Conservation (phyloP, 2,113 vertebrate genomes). For the Cottus gobio region DNA sequence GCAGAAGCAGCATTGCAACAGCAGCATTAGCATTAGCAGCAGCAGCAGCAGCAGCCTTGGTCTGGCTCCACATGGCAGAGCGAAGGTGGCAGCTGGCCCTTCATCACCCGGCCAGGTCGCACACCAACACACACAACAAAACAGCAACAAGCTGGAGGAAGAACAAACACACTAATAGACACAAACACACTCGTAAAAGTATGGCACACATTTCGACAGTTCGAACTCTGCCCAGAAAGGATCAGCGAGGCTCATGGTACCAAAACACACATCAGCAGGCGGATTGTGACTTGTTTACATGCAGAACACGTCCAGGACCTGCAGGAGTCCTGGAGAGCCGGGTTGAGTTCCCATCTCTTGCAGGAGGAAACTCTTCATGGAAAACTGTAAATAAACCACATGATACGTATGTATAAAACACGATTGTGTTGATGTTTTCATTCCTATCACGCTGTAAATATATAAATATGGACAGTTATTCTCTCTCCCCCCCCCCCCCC, state of each 20-base stretch:
- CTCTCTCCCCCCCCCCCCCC: no score
- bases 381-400: no score
- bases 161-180: background rate
- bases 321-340: no score
- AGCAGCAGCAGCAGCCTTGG: conserved; percentile 38
- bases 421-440: no score
- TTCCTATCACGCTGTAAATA: no score
- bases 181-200: background rate
- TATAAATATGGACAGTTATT: no score
- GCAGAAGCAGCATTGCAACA: conserved; percentile 29
- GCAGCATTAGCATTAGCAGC: conserved; percentile 23
- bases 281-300: background rate
- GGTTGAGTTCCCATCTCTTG: no score
- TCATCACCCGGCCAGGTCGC: conserved; percentile 36
- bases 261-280: background rate
- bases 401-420: no score
- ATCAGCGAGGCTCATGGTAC: background rate
- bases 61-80: conserved; percentile 55
- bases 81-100: conserved; percentile 59
- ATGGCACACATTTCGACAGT: background rate
- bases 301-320: background rate
- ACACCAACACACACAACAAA: background rate
- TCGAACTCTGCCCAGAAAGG: background rate
- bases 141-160: background rate
- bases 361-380: no score